These are phyloP conservation scores for Daphoenositta chrysoptera DNA, from an alignment of 2,113 vertebrate genomes.

Conservation along the genomic window DNA sequence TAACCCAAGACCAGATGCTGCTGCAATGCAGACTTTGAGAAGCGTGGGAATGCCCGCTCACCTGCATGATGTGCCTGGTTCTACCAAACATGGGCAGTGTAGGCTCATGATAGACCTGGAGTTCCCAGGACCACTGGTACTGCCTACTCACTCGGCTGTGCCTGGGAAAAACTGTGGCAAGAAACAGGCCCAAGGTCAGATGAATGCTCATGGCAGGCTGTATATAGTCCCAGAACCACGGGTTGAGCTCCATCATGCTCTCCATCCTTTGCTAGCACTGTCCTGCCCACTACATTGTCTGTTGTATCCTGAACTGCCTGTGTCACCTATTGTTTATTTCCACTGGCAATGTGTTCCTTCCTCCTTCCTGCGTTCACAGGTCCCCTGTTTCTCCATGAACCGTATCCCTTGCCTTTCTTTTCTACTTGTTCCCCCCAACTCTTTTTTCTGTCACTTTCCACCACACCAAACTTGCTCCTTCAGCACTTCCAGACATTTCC, in stretches of 20 bases:
- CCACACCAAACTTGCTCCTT: background rate
- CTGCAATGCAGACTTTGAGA: background rate
- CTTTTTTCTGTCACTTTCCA: background rate
- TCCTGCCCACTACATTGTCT: background rate
- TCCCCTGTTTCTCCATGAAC: background rate
- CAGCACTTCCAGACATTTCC: background rate
- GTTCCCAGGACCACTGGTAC: background rate
- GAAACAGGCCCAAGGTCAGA: background rate
- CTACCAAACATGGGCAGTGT: background rate
- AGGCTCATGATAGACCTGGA: background rate
- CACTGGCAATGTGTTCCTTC: background rate
- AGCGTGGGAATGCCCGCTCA: background rate
- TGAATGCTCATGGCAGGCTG: background rate
- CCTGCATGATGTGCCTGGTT: background rate
- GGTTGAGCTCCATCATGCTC: background rate
- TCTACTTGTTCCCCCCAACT: fast-evolving
- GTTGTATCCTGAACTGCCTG: background rate
- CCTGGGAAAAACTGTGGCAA: background rate
- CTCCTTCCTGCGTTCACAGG: background rate
- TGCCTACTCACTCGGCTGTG: background rate
- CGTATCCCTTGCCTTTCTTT: background rate
- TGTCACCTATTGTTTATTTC: background rate
- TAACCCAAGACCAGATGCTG: background rate
- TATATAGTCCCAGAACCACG: background rate
- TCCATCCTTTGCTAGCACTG: background rate